phyloP scores from a whole-genome alignment of 2,888 invertebrate genomes.

The Drosophila leonis region DNA sequence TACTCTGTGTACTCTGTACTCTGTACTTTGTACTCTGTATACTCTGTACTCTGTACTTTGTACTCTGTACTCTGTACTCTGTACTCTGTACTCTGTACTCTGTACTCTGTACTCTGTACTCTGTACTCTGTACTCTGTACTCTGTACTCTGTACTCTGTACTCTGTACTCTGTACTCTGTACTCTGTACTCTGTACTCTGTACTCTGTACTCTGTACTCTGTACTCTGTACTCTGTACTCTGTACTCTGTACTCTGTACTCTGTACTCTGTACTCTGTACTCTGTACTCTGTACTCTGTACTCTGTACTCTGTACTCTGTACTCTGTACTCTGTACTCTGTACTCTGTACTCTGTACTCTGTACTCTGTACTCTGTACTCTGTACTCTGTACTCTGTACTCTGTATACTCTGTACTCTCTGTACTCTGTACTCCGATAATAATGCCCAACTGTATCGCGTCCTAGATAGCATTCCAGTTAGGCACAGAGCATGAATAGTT shows the following conservation, averaged over 20 bases:
- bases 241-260: neutral
- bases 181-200: conserved; percentile 3
- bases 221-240: no score
- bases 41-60: conserved; percentile 11
- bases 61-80: conserved; percentile 3
- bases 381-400: neutral
- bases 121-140: conserved; percentile 9
- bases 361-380: neutral
- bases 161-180: neutral
- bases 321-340: neutral
- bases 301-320: neutral
- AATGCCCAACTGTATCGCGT: conserved; percentile 36
- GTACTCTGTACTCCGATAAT: conserved; percentile 8
- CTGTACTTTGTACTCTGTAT: neutral
- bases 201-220: conserved; percentile 10
- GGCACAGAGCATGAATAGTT: conserved; percentile 53
- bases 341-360: neutral
- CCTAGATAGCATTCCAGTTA: conserved; percentile 30
- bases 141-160: conserved; percentile 11
- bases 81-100: conserved; percentile 7
- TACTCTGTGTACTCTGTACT: no score
- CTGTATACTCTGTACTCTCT: neutral
- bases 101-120: conserved; percentile 5
- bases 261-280: neutral
- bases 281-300: neutral